Base-by-base conservation (phyloP, 2,113 vertebrate species). In the Myotis davidii region DNA sequence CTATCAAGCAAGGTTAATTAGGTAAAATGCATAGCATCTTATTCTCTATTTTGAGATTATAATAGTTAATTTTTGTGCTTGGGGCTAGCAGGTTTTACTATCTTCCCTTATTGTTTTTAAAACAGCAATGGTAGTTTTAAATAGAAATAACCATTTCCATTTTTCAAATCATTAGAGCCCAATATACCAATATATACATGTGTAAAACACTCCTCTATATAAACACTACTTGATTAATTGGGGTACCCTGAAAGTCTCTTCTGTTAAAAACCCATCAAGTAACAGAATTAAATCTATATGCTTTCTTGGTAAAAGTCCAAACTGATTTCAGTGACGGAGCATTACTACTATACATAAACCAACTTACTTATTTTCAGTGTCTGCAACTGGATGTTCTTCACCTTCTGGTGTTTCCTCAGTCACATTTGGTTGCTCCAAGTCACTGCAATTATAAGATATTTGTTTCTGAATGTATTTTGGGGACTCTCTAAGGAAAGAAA, bases 291-390 rank as follows among this genome's bases (percentile, higher is more conserved):
- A 74, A 61, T 11, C 52, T 48, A 18, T 1, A n/a, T 11, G 34
- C 45, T 54, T 92, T 56, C 86, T 8, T 32, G 4, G 9, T 29
- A 69, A 82, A 86, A 92, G 54, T 1, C 27, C 34, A 91, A 69
- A 85, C 3, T 39, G 54, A n/a, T 11, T 69, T 67, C 56, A 86
- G 37, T 21, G n/a, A 20, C 52, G 1, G 11, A 69, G 11, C 39
- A 86, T 5, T 59, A 87, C 37, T 25, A 27, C 17, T 4, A 67
- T n/a, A 61, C 12, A 37, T 8, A 69, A 77, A 48, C 91, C 56
- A 59, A 98, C 99, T 98, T 98, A 99, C 99, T 99, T 99, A 98
- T 99, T 99, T 98, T 99, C 99, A 93, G 99, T 99, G 92, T 99
- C 99, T 76, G 99, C 99, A 95, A 99, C 98, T 39, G 99, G 99